Evolutionary conservation across 2,797 vertebrate genomes (phyloP).

Genomic region (Labeo calbasu): DNA sequence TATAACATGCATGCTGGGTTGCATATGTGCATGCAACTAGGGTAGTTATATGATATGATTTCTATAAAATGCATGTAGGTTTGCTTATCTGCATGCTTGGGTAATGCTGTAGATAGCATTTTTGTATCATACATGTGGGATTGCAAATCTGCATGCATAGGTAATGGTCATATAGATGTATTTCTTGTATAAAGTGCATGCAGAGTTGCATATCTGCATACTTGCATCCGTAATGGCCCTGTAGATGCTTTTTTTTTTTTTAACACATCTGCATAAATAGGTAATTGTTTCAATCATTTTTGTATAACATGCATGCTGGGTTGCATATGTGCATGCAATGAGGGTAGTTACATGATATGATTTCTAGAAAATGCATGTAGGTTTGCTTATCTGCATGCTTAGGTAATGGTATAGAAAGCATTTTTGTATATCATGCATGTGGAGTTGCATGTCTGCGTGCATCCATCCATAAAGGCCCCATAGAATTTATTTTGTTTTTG

Average conservation of each 20-base stretch:
- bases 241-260: neutral
- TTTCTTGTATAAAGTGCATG: neutral
- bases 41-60: neutral
- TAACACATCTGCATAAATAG: too few relatives aligned
- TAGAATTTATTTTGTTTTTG: too few relatives aligned
- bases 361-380: slow-evolving; percentile 1
- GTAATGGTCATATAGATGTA: slow-evolving; percentile 1
- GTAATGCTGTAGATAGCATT: neutral
- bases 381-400: neutral
- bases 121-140: slow-evolving; percentile 15
- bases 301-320: slow-evolving; percentile 5
- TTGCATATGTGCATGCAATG: neutral
- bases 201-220: neutral
- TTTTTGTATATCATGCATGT: too few relatives aligned
- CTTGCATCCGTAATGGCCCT: neutral
- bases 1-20: neutral
- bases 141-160: slow-evolving; percentile 13
- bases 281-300: neutral
- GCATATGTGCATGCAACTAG: neutral
- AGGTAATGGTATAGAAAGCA: neutral
- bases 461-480: too few relatives aligned
- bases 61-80: neutral
- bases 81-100: neutral
- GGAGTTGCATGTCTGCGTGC: too few relatives aligned
- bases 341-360: neutral